Evolutionary conservation across 2,797 vertebrate genomes (phyloP).

Genomic region (Phylloscopus collybita): DNA sequence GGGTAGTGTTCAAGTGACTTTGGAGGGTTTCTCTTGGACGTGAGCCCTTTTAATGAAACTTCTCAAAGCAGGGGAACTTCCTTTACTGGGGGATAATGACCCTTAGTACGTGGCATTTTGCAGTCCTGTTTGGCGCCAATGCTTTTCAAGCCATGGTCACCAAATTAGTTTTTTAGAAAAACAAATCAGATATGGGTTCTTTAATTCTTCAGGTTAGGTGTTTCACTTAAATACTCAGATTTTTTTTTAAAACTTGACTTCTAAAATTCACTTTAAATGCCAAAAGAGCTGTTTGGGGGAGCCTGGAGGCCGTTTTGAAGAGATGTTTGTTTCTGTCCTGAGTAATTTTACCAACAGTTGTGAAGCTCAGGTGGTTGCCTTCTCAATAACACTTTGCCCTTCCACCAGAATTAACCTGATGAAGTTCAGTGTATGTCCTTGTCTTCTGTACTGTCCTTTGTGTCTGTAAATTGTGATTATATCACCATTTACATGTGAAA

Average conservation of each 20-base stretch:
- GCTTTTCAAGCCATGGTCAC: background rate
- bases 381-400: background rate
- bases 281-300: background rate
- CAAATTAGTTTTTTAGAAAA: background rate
- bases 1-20: background rate
- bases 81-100: background rate
- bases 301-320: background rate
- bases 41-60: background rate
- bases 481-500: background rate
- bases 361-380: background rate
- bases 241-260: background rate
- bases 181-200: background rate
- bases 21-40: background rate
- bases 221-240: background rate
- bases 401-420: background rate
- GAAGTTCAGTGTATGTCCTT: background rate
- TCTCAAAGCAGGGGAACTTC: background rate
- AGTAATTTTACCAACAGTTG: background rate
- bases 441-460: background rate
- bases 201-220: background rate
- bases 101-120: rapidly evolving
- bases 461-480: background rate
- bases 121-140: background rate
- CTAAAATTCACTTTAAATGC: background rate
- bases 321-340: background rate